phyloP scores from a whole-genome alignment of 2,888 invertebrate genomes.

The Strigamia crassipes region DNA sequence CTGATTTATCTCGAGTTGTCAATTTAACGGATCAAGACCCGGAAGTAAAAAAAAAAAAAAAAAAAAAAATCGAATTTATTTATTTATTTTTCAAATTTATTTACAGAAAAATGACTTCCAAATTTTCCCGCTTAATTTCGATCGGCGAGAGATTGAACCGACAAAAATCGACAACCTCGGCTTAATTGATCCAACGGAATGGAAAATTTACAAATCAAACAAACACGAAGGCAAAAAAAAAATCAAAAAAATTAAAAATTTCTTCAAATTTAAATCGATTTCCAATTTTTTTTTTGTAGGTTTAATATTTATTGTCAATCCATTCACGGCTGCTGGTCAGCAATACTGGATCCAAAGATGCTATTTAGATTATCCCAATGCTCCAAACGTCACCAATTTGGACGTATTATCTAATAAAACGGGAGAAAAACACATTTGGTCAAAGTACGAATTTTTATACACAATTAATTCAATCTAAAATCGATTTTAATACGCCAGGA shows the following conservation, averaged over 20 bases:
- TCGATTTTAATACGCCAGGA: not conserved
- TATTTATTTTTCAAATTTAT: not conserved
- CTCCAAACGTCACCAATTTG: constrained; percentile 64
- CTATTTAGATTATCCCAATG: constrained; percentile 73
- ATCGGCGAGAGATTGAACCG: not conserved
- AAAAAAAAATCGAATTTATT: not conserved
- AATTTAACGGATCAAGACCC: constrained; percentile 59
- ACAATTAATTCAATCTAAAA: no score
- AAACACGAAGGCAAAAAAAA: constrained; percentile 65
- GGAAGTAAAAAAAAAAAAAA: not conserved
- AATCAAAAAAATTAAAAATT: not conserved
- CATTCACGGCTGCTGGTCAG: constrained; percentile 78
- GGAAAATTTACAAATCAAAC: constrained; percentile 69
- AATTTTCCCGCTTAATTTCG: not conserved
- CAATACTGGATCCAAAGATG: constrained; percentile 81
- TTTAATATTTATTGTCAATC: constrained; percentile 79
- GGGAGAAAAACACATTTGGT: not conserved
- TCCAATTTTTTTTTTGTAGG: constrained; percentile 62
- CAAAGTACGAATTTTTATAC: not conserved
- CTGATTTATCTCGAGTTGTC: constrained; percentile 69
- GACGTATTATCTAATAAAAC: constrained; percentile 51
- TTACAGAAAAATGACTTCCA: not conserved
- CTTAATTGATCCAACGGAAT: constrained; percentile 62
- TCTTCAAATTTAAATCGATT: not conserved
- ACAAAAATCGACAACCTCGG: constrained; percentile 56